Percentiles rank a stretch among this genome's conserved stretches.
Conservation (phyloP, 2,797 vertebrate genomes). For the Petrocephalus sullivani region DNA sequence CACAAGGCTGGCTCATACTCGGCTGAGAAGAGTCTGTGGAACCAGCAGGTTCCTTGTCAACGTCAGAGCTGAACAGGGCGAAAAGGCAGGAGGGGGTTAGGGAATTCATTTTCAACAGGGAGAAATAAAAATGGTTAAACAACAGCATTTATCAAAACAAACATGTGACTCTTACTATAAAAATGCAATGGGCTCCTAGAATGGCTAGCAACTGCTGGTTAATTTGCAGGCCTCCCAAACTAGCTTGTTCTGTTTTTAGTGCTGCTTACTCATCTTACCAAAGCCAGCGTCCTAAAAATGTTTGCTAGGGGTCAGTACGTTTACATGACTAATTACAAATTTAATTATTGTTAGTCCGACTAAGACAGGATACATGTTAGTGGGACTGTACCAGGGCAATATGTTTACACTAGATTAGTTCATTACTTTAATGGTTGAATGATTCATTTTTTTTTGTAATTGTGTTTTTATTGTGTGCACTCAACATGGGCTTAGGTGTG, state of each 20-base stretch:
- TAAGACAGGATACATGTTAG: too few relatives aligned
- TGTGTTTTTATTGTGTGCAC: too few relatives aligned
- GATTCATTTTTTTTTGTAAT: too few relatives aligned
- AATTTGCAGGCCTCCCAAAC: background rate
- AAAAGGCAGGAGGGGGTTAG: constrained; percentile 3
- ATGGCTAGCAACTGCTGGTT: background rate
- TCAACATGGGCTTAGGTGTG: too few relatives aligned
- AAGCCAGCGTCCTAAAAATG: background rate
- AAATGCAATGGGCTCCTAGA: background rate
- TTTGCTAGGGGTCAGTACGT: background rate
- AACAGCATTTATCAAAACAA: constrained; percentile 12
- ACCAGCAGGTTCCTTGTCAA: constrained; percentile 23
- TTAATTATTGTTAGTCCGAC: too few relatives aligned
- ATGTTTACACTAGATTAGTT: too few relatives aligned
- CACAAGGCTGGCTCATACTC: constrained; percentile 70
- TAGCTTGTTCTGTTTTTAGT: background rate
- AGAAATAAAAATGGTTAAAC: constrained; percentile 19
- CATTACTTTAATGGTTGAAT: too few relatives aligned
- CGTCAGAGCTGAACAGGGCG: constrained; percentile 21
- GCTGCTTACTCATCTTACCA: background rate
- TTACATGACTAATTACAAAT: background rate
- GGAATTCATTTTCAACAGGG: constrained; percentile 7
- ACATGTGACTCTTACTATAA: background rate
- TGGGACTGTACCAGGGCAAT: too few relatives aligned
- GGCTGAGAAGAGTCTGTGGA: constrained; percentile 23